Evolutionary conservation across 2,797 vertebrate genomes (phyloP), one percentile per base, ranked within the genome.

Genomic region (Malurus splendens): DNA sequence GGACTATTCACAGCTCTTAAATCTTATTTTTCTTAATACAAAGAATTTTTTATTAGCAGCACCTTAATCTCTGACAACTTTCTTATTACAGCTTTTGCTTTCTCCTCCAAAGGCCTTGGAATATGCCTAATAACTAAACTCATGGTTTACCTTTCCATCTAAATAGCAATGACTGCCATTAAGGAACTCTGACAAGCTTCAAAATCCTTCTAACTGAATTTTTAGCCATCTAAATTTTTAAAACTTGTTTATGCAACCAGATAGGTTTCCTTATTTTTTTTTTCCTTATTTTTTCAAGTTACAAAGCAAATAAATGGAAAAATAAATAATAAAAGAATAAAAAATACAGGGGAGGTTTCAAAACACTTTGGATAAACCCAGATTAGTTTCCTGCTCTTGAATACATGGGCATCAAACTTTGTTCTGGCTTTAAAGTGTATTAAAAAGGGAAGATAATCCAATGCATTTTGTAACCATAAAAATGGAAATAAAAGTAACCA

Each of bases 51-150:
- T 80, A 85, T 87, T 77, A 92, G 55, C 65, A 90, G 61, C 50
- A 80, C 51, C 78, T 90, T 74, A 32, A 90, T 85, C 68, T 90
- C 72, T 93, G 83, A 88, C 75, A 94, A 74, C 64, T 88, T 87
- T 85, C 75, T 65, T 61, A 80, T 71, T 87, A 48, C 20, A 60
- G 47, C 32, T 55, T 92, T 62, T 84, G 71, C 42, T 80, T 87
- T 94, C 39, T 91, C 57, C 11, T 68, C 50, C 50, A 67, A 79
- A 92, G 51, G 32, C 25, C n/a, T 47, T 71, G 51, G 39, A 77
- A 80, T 85, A 65, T 42, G 15, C 65, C 65, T 90, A 74, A 90
- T 74, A 88, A 48, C 75, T 55, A 48, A 93, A 57, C 57, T 91
- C 78, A 90, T 92, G 19, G 47, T 89, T 71, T 76, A 52, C 56